These are phyloP conservation scores for Kryptolebias marmoratus DNA, from an alignment of 2,113 vertebrate species.

Conservation along the genomic window DNA sequence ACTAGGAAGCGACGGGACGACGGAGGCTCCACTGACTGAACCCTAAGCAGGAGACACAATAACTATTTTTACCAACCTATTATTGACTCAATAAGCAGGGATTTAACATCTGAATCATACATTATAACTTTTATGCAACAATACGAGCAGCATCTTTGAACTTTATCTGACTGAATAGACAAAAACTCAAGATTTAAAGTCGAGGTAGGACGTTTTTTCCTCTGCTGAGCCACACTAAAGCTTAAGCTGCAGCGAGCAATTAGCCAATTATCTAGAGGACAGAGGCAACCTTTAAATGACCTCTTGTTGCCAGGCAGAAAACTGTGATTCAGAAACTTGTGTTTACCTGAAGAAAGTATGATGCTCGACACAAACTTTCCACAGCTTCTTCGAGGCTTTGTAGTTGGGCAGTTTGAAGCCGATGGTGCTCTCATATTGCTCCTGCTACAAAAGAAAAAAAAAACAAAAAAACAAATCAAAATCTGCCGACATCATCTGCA, in stretches of 20 bases:
- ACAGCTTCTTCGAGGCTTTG: conserved; percentile 94
- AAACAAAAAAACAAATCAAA: conserved; percentile 30
- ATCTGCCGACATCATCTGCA: background rate
- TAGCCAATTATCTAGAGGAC: conserved; percentile 52
- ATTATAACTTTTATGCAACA: conserved; percentile 20
- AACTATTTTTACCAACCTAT: background rate
- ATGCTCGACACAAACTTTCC: conserved; percentile 97
- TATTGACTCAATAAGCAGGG: too few relatives aligned
- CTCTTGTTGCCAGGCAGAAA: conserved; percentile 34
- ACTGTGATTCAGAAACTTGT: conserved; percentile 16
- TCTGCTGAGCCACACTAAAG: conserved; percentile 36
- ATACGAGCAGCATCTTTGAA: background rate
- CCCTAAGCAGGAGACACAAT: conserved; percentile 69
- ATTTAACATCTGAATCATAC: too few relatives aligned
- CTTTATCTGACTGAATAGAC: background rate
- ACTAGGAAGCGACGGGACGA: conserved; percentile 88
- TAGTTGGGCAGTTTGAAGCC: conserved; percentile 96
- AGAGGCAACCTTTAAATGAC: conserved; percentile 18
- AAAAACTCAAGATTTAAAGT: conserved; percentile 18
- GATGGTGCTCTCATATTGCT: conserved; percentile 93
- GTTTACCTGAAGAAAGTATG: conserved; percentile 97
- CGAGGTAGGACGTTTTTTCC: conserved; percentile 9
- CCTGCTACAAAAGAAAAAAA: conserved; percentile 80
- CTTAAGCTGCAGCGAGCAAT: conserved; percentile 45
- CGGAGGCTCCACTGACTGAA: conserved; percentile 89